Conservation (phyloP, 2,113 vertebrate genomes). For the Cyanocitta stelleri region DNA sequence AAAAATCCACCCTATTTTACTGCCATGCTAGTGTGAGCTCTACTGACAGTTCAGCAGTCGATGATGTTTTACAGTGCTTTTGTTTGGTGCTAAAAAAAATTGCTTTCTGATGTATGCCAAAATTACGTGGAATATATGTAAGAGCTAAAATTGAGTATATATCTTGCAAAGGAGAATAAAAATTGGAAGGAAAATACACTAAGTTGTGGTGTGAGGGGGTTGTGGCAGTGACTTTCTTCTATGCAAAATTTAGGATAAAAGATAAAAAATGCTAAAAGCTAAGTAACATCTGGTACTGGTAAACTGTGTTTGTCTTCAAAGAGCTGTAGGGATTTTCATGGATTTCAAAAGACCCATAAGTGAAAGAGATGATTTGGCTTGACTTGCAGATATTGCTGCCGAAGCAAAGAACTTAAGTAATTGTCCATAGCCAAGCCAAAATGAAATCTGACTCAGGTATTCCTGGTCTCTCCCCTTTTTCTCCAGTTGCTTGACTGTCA, state of each 20-base stretch:
- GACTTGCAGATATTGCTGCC: background rate
- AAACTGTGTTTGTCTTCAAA: background rate
- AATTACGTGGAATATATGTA: background rate
- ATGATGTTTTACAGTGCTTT: background rate
- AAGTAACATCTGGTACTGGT: background rate
- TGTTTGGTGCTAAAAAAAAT: background rate
- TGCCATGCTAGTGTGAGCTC: background rate
- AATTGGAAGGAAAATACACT: background rate
- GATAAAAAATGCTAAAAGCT: background rate
- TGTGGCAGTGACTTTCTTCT: background rate
- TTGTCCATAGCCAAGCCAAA: background rate
- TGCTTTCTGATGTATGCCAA: background rate
- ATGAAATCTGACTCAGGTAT: background rate
- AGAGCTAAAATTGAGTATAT: background rate
- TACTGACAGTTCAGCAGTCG: background rate
- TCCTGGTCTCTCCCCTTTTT: background rate
- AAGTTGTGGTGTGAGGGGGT: background rate
- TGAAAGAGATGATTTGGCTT: background rate
- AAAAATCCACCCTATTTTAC: background rate
- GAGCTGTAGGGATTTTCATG: background rate
- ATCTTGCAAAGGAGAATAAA: background rate
- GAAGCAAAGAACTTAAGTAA: background rate
- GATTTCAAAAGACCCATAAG: background rate
- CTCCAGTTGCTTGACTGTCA: background rate
- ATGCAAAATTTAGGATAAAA: background rate